These are phyloP conservation scores for Perca fluviatilis DNA, from an alignment of 2,113 vertebrate species.

Conservation along the genomic window DNA sequence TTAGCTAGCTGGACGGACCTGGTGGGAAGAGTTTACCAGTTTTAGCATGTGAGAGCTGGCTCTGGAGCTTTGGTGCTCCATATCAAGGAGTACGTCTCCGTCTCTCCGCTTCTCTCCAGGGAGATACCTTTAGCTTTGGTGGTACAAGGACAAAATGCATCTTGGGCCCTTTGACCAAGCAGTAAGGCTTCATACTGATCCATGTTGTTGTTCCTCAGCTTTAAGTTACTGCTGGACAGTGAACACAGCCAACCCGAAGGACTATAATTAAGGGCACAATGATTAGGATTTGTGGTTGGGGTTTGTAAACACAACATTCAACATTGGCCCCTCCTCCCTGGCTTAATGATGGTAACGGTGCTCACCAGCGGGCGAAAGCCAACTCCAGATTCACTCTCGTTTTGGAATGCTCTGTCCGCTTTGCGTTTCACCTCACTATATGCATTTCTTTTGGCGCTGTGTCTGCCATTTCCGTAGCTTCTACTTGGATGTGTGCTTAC, in stretches of 20 bases:
- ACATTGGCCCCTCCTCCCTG: background rate
- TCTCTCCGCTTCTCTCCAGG: slow-evolving; percentile 36
- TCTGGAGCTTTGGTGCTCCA: slow-evolving; percentile 25
- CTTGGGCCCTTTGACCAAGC: slow-evolving; percentile 5
- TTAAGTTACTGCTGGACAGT: background rate
- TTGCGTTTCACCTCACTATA: no score
- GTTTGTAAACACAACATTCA: background rate
- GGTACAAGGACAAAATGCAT: slow-evolving; percentile 16
- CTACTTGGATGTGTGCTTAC: no score
- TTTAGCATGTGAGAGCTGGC: slow-evolving; percentile 27
- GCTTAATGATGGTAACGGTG: background rate
- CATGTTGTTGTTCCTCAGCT: background rate
- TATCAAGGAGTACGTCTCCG: slow-evolving; percentile 11
- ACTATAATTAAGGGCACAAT: background rate
- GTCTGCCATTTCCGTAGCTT: no score
- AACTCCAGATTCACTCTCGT: background rate
- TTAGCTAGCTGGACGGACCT: slow-evolving; percentile 35
- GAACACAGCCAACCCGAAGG: background rate
- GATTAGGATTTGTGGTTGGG: no score
- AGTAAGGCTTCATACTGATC: slow-evolving; percentile 10
- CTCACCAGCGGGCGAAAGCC: background rate
- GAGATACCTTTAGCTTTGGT: slow-evolving; percentile 22
- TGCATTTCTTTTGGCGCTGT: no score
- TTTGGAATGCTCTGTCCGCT: no score
- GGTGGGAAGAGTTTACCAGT: slow-evolving; percentile 30